Evolutionary conservation across 2,888 invertebrate species (phyloP), one percentile per base, ranked within the genome.

Genomic region (Chrysopilus asiliformis): DNA sequence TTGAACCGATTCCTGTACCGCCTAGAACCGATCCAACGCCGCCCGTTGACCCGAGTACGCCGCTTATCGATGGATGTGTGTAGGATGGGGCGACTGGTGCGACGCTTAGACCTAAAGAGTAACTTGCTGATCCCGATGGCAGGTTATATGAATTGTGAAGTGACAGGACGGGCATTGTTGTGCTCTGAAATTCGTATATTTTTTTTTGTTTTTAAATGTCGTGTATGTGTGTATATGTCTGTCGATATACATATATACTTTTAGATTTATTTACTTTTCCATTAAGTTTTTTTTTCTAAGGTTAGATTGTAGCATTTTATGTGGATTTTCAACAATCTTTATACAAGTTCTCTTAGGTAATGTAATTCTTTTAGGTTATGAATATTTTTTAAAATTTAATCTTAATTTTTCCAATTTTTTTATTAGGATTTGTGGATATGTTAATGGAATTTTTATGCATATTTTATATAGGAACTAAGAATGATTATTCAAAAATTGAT

Each of bases 111-210:
- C 62, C 63, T 46, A 64, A 47, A 47, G 57, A 60, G 48, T 62
- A 63, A 49, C 60, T 62, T 41, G 53, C 57, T 44, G 63, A 55
- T 46, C 58, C 59, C 46, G 62, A 55, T 45, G 60, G 60, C 48
- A 60, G 49, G 44, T 60, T 56, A 53, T 62, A 64, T 53, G 61
- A 56, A 55, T 60, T 60, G 39, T 51, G 59, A 47, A 72, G 65
- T 45, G 74, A 73, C 52, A 65, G 55, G 49, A 60, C 60, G 45
- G 73, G 74, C 74, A 74, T 73, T 44, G 74, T 73, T 62, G 68
- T 72, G 64, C 73, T 74, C 66, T 74, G 73, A 53, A 72, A 73
- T 38, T 39, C 40, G 40, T 40, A 34, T 40, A 36, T 40, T 37
- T 37, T 27, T 29, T 30, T 18, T 8, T 26, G n/a, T 26, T 37